These are phyloP conservation scores for Eira barbara DNA, from an alignment of 2,113 vertebrate species.

Conservation along the genomic window DNA sequence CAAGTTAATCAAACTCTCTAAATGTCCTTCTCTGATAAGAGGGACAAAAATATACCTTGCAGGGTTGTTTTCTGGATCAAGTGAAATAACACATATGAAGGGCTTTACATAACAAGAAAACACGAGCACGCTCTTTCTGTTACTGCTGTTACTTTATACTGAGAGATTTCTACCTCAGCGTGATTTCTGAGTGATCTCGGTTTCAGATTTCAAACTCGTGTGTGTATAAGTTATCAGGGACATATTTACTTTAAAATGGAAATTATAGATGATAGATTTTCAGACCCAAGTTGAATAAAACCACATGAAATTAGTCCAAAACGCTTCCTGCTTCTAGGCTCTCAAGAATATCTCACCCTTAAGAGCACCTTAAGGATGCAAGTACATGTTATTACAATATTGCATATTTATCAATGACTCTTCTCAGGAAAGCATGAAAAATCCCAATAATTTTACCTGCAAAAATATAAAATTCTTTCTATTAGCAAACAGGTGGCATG, in stretches of 20 bases:
- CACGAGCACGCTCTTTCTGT: not conserved
- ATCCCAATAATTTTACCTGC: not conserved
- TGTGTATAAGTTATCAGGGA: not conserved
- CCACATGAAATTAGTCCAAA: not conserved
- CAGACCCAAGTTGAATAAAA: not conserved
- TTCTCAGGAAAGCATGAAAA: not conserved
- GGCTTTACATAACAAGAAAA: not conserved
- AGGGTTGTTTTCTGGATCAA: not conserved
- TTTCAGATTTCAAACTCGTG: not conserved
- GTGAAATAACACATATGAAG: not conserved
- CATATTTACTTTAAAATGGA: not conserved
- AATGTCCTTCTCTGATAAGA: not conserved
- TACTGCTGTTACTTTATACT: not conserved
- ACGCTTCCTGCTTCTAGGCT: not conserved
- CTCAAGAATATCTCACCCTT: not conserved
- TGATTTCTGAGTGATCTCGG: not conserved
- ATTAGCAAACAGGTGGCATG: not conserved
- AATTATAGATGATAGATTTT: not conserved
- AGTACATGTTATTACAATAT: not conserved
- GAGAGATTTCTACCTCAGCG: not conserved
- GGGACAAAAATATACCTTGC: not conserved
- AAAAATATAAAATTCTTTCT: not conserved
- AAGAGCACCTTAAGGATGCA: not conserved
- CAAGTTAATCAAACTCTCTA: not conserved
- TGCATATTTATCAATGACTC: slow-evolving; percentile 2